Base-by-base conservation (phyloP, 2,888 invertebrate genomes). In the Abrostola tripartita region DNA sequence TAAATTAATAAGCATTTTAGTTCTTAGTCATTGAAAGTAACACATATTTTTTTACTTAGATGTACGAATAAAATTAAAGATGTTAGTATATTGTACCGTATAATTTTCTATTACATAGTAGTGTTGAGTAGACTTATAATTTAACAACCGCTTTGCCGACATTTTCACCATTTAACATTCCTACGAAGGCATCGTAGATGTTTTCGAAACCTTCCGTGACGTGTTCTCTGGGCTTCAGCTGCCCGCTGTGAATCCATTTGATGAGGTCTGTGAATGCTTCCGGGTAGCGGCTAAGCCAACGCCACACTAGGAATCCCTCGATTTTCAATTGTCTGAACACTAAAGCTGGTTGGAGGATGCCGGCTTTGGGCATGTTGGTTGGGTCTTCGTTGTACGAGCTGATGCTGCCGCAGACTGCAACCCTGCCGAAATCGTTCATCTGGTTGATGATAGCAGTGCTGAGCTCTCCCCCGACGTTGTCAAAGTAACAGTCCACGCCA, bases 401-500 rank as follows among this genome's bases (percentile, higher is more conserved):
- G 37, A 91, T 92, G 44, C 86, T 82, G 0, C 92, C 92, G 63
- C 90, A 90, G 6, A 96, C 94, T 0, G 96, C 88, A 37, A 97
- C 91, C 57, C 96, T 90, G 0, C 97, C 96, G 65, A 37, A 79
- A 0, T 60, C 61, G 65, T 95, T 96, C 96, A 96, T 96, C 74
- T 95, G 95, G 42, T 87, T 87, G 0, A 96, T 89, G 5, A 96
- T 95, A 0, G 87, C 85, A 54, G 93, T 94, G 51, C 96, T 95
- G 24, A 96, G 92, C 62, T 95, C 95, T 6, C 96, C 96, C 37
- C 96, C 96, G 12, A 96, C 97, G 85, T 97, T 97, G 82, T 97
- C 97, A 84, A 97, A 97, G 83, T 96, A 97, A 80, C 96, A 96
- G 82, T 97, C 97, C 0, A 97, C 90, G 10, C 97, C 97, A n/a